Evolutionary conservation across 2,113 vertebrate genomes (phyloP).

Genomic region (Aplodontia rufa): DNA sequence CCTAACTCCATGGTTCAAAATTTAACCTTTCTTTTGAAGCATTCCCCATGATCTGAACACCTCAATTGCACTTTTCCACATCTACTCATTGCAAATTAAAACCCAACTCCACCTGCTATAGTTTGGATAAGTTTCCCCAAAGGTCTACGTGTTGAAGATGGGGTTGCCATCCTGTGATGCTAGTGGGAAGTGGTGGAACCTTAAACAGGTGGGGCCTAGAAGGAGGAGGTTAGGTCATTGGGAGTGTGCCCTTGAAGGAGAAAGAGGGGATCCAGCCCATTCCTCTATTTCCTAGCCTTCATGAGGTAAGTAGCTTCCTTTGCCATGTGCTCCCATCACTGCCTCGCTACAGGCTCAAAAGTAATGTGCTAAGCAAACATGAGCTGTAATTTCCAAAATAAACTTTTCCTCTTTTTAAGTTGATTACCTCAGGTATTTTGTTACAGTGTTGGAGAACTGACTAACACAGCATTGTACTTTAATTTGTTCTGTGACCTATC

Average conservation of each 20-base stretch:
- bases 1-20: neutral
- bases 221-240: neutral
- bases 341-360: accelerated
- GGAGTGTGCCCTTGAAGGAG: no score
- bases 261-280: neutral
- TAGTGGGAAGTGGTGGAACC: neutral
- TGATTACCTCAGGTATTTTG: neutral
- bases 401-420: neutral
- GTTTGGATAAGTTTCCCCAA: no score
- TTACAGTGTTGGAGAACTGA: neutral
- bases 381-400: neutral
- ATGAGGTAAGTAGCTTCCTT: neutral
- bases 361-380: neutral
- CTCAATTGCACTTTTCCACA: neutral
- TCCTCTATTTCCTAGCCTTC: neutral
- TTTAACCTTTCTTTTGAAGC: neutral
- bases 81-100: neutral
- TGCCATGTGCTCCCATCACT: no score
- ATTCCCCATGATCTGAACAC: neutral
- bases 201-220: neutral
- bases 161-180: neutral
- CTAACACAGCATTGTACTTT: neutral
- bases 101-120: neutral
- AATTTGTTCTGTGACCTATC: neutral
- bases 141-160: neutral